phyloP scores from a whole-genome alignment of 1,140 invertebrate genomes.

The Zaprionus camerounensis region DNA sequence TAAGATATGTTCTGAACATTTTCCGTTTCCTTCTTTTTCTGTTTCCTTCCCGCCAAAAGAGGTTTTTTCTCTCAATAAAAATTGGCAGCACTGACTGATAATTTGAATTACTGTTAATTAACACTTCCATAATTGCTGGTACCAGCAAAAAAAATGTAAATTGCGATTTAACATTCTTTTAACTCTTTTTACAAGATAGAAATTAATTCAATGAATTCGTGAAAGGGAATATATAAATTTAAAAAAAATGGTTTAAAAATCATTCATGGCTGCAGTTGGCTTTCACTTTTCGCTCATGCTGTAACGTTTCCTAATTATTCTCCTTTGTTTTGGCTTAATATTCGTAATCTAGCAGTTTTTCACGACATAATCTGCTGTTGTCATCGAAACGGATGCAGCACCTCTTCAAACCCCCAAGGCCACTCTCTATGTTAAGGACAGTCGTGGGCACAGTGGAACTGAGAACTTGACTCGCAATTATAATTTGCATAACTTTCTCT shows the following conservation, averaged over 20 bases:
- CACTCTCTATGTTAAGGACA: background rate
- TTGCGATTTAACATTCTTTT: no score
- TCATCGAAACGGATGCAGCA: background rate
- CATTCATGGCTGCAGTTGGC: background rate
- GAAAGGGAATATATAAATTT: no score
- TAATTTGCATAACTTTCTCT: constrained; percentile 46
- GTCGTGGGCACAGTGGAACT: background rate
- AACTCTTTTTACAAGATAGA: no score
- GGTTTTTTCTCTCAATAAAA: no score
- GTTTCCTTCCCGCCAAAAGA: no score
- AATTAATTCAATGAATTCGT: no score
- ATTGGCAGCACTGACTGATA: no score
- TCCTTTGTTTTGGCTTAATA: constrained; percentile 5
- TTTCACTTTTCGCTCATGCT: background rate
- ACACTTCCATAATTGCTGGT: background rate
- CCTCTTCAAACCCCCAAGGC: background rate
- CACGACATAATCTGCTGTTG: constrained; percentile 15
- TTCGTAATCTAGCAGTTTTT: constrained; percentile 3
- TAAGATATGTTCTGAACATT: no score
- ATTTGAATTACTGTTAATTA: background rate
- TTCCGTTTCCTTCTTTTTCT: no score
- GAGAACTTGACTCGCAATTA: constrained; percentile 3
- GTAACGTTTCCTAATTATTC: constrained; percentile 1
- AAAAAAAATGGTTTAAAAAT: background rate
- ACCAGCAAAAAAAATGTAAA: no score